phyloP scores from a whole-genome alignment of 2,113 vertebrate genomes.

The Canis aureus region DNA sequence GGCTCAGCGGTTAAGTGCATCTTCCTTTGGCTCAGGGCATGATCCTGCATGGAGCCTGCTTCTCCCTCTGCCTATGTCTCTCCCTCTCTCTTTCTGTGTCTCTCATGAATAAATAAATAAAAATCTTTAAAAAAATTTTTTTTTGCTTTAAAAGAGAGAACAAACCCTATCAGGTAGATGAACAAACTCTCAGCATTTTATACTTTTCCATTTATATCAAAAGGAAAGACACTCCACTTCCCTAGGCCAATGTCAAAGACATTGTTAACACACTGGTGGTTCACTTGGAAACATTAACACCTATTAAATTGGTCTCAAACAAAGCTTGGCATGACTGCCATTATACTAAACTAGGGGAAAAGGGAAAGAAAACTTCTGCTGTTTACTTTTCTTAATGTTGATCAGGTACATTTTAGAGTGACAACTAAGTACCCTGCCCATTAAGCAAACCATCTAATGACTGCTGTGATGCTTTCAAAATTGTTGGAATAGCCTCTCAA shows the following conservation, averaged over 20 bases:
- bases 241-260: background rate
- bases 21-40: too few relatives aligned
- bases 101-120: too few relatives aligned
- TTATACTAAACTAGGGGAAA: background rate
- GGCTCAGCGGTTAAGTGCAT: too few relatives aligned
- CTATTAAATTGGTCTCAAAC: background rate
- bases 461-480: background rate
- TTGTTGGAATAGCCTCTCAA: background rate
- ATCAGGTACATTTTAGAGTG: background rate
- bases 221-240: background rate
- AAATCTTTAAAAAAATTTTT: too few relatives aligned
- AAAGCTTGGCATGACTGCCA: background rate
- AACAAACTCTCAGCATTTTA: background rate
- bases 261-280: background rate
- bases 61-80: too few relatives aligned
- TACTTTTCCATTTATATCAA: background rate
- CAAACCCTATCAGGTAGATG: background rate
- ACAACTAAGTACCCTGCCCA: background rate
- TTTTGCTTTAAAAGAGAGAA: background rate
- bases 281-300: background rate
- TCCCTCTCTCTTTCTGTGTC: too few relatives aligned
- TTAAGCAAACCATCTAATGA: constrained; percentile 1
- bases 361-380: background rate
- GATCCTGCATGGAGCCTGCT: too few relatives aligned
- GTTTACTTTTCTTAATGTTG: background rate